These are phyloP conservation scores for Hoplodrina ambigua DNA, from an alignment of 2,888 invertebrate genomes.

Conservation along the genomic window DNA sequence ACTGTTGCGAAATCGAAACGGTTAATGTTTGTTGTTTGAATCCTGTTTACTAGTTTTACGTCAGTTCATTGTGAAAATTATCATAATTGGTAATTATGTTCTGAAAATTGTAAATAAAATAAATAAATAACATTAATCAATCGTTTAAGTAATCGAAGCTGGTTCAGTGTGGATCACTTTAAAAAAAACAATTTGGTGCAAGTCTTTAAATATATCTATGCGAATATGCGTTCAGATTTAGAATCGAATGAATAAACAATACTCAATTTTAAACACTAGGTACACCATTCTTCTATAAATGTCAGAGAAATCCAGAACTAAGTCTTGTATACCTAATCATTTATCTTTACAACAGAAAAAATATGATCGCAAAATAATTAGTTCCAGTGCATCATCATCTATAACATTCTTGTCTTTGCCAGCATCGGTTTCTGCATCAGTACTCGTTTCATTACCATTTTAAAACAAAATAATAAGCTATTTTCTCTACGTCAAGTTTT, in stretches of 20 bases:
- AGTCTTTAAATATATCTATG: no score
- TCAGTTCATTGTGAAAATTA: background rate
- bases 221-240: no score
- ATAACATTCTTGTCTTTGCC: background rate
- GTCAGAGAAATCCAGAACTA: background rate
- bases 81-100: no score
- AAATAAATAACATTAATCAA: no score
- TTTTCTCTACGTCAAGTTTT: slow-evolving; percentile 62
- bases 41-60: background rate
- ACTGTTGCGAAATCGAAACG: slow-evolving; percentile 28
- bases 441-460: slow-evolving; percentile 8
- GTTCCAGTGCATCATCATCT: background rate
- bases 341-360: background rate
- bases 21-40: slow-evolving; percentile 5
- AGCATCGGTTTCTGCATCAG: background rate
- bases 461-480: slow-evolving; percentile 48
- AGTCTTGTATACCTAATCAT: background rate
- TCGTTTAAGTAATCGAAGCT: no score
- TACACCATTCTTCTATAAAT: background rate
- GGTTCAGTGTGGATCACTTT: no score
- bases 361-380: background rate
- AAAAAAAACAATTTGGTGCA: no score
- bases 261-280: no score
- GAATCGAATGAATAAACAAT: no score
- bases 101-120: no score